Evolutionary conservation across 2,113 vertebrate genomes (phyloP), one percentile per base, ranked within the genome.

Genomic region (Oostethus manadensis): DNA sequence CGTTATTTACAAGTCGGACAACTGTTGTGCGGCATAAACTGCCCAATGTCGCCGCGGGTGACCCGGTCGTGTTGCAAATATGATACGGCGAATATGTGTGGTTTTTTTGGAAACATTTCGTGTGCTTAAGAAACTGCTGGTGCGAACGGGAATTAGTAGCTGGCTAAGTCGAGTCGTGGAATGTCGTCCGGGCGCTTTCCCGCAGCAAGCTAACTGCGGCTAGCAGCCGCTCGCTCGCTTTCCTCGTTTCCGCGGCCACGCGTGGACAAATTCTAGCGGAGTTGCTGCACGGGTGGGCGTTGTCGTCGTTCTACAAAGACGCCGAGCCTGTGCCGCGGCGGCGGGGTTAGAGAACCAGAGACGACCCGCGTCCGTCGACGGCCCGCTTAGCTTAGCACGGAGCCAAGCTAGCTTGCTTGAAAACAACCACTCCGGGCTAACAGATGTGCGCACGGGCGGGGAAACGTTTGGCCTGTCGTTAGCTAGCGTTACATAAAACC

Each of bases 371-470:
- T 69, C 66, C 71, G 11, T 0, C 10, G 14, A 45, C 80, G 82
- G 83, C 79, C 86, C 53, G 26, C 33, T 54, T 76, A 79, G 64
- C 73, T 51, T 84, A 77, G 69, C 73, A 13, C 48, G 2, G 57
- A 29, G 51, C 40, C 17, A 40, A n/a, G 55, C 23, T 17, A 66
- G 63, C 62, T 47, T 55, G 35, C 48, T 58, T 14, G 23, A 26
- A 16, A 62, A 57, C 64, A 71, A 29, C 62, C 10, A 63, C 75
- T 74, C 8, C 42, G 29, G 64, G 72, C 66, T 64, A 80, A 74
- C 72, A 72, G 66, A 74, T 74, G 74, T 72, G 60, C 54, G 58
- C 49, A 51, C 61, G 20, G 53, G 49, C 35, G 45, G 55, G 33
- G 47, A 44, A 71, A 70, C 20, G 61, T 66, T 33, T 45, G 62